Base-by-base conservation (phyloP, 2,888 invertebrate genomes). In the Pterostichus niger region DNA sequence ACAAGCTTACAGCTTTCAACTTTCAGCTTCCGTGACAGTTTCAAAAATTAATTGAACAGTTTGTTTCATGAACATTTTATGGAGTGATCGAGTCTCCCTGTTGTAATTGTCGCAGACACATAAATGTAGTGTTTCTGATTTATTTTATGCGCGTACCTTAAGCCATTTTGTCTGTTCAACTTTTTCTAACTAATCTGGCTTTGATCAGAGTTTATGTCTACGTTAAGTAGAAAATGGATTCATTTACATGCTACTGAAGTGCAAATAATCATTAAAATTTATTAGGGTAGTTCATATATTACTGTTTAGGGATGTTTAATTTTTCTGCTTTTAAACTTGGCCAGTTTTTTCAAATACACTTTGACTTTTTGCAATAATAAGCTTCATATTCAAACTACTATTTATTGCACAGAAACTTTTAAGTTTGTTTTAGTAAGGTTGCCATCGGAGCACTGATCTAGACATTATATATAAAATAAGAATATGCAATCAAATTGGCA, bases 251-350 rank as follows among this genome's bases (percentile, higher is more conserved):
- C n/a, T 33, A 44, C 78, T 78, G 61, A 78, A 78, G 78, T 78
- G 78, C 61, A 78, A 11, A 78, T 78, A 35, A 78, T 56, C 78
- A 78, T 78, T 78, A 78, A 59, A 59, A 44, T 78, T 56, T 61
- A 78, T 71, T 44, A 71, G 11, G 13, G 10, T 15, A 17, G 44
- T 71, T 71, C 78, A 78, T 59, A 78, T 46, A 78, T 78, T 78
- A 78, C 56, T 56, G 56, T 59, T 40, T 44, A 78, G 54, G 61
- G 54, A 15, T 31, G 24, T 64, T 64, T 64, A 64, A 64, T 13
- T 35, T 35, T 64, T n/a, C n/a, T 33, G n/a, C 64, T 64, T 33
- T 59, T 24, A 24, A 24, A 24, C 24, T 24, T 24, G 3, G 24
- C 2, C 24, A 24, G 24, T 24, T 24, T 24, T 24, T 24, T 24